Percentiles rank a stretch among this genome's conserved stretches.
These are phyloP conservation scores for Pentalonia nigronervosa DNA, from an alignment of 1,140 invertebrate species.

Conservation along the genomic window DNA sequence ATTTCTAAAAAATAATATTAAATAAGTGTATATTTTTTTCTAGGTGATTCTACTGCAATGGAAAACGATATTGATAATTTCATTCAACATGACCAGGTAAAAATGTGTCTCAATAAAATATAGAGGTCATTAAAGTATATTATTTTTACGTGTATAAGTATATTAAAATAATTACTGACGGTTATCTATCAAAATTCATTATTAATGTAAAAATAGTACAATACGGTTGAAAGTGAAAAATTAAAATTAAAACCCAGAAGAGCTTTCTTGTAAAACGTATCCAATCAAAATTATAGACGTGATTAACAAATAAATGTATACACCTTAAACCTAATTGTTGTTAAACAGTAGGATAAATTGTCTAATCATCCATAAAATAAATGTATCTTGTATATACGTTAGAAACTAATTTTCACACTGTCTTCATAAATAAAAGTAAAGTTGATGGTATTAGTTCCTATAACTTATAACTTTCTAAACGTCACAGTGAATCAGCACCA, in stretches of 20 bases:
- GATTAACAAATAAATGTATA: not conserved
- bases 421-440: not conserved
- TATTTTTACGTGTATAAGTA: not conserved
- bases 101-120: not conserved
- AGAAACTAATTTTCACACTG: not conserved
- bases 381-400: not conserved
- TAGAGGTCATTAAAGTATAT: not conserved
- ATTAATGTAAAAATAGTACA: not conserved
- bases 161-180: not conserved
- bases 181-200: not conserved
- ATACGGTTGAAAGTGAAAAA: not conserved
- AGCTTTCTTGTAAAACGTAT: not conserved
- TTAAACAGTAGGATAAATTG: not conserved
- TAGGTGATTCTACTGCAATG: constrained; percentile 35
- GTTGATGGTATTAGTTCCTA: not conserved
- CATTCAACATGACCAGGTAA: constrained; percentile 42
- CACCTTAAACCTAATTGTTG: not conserved
- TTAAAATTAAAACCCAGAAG: not conserved
- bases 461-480: constrained; percentile 22
- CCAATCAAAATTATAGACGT: not conserved
- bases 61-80: constrained; percentile 50
- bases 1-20: not conserved
- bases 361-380: not conserved
- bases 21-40: not conserved
- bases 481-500: not conserved